Evolutionary conservation across 2,888 invertebrate species (phyloP).

Genomic region (Lottia gigantea): DNA sequence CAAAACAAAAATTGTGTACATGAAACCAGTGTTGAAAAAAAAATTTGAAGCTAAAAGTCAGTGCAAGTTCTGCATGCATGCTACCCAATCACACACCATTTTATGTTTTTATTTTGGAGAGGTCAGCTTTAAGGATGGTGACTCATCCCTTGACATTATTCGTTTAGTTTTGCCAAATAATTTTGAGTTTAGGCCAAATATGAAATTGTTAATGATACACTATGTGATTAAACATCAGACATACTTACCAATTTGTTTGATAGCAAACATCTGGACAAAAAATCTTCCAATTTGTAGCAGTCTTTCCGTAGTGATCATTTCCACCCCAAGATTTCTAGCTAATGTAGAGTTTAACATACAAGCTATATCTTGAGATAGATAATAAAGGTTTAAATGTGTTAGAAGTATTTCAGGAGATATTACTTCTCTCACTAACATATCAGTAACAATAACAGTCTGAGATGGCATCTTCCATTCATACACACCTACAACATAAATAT

Average conservation of each 20-base stretch:
- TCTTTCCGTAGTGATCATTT: constrained; percentile 57
- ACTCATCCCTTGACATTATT: too few relatives aligned
- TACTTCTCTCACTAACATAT: constrained; percentile 56
- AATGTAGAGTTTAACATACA: constrained; percentile 48
- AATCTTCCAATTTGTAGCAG: constrained; percentile 60
- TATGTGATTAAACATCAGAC: too few relatives aligned
- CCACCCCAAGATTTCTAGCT: constrained; percentile 59
- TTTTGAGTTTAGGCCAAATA: too few relatives aligned
- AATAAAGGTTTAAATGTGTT: constrained; percentile 57
- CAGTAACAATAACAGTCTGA: constrained; percentile 57
- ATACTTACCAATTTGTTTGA: neutral
- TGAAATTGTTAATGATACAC: too few relatives aligned
- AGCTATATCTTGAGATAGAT: constrained; percentile 58
- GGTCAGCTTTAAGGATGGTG: too few relatives aligned
- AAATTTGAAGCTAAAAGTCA: too few relatives aligned
- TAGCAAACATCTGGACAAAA: constrained; percentile 26
- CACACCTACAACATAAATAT: constrained; percentile 32
- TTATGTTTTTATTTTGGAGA: too few relatives aligned
- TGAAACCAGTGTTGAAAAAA: too few relatives aligned
- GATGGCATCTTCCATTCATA: constrained; percentile 62
- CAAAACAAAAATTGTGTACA: too few relatives aligned
- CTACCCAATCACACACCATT: too few relatives aligned
- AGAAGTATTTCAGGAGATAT: constrained; percentile 55
- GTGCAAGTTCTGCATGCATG: too few relatives aligned
- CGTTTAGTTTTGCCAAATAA: too few relatives aligned